Percentiles rank a stretch among this genome's conserved stretches.
Evolutionary conservation across 1,140 invertebrate genomes (phyloP).

Genomic region (Lucilia sericata): DNA sequence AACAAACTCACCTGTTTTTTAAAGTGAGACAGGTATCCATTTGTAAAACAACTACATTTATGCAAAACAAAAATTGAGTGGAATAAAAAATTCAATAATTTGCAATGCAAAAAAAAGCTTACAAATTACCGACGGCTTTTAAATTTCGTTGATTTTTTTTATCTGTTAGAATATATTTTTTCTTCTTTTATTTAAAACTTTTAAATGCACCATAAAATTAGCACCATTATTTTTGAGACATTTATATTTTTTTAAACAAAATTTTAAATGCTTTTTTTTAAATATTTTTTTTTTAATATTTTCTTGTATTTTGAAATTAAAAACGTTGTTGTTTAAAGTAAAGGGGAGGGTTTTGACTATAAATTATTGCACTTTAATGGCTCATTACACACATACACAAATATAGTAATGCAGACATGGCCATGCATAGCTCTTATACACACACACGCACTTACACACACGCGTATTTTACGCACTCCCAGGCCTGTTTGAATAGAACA

Average conservation of each 20-base stretch:
- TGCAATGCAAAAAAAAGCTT: conserved; percentile 4
- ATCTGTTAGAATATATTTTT: background rate
- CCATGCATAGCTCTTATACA: background rate
- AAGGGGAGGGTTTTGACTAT: conserved; percentile 3
- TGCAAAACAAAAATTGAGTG: background rate
- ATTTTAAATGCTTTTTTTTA: background rate
- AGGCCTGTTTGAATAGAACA: background rate
- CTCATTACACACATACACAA: conserved; percentile 18
- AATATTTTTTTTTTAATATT: too few relatives aligned
- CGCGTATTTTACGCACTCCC: background rate
- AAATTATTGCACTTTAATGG: conserved; percentile 29
- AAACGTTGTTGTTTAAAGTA: background rate
- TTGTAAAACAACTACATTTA: background rate
- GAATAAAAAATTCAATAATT: background rate
- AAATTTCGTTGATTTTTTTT: background rate
- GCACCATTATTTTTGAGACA: background rate
- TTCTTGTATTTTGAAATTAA: background rate
- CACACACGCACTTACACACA: background rate
- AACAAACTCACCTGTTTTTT: background rate
- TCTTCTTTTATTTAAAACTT: background rate
- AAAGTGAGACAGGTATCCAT: conserved; percentile 15
- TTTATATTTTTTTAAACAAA: background rate
- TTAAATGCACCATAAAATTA: conserved; percentile 3
- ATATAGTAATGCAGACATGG: background rate
- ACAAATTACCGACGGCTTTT: conserved; percentile 14